Evolutionary conservation across 2,797 vertebrate genomes (phyloP), one percentile per base, ranked within the genome.

Genomic region (Selene dorsalis): DNA sequence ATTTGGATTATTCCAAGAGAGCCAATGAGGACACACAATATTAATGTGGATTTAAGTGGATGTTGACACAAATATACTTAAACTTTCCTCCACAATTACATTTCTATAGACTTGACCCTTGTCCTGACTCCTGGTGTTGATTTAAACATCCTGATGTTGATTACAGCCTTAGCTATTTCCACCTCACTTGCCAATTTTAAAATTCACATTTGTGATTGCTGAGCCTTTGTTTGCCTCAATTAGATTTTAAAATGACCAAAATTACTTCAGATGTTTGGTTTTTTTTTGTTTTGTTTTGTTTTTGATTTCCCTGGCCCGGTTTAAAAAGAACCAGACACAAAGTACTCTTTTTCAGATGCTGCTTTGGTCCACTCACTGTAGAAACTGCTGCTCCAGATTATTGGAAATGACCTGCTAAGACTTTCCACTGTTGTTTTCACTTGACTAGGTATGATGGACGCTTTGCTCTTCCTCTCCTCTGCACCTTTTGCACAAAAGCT

Each of bases 401-500:
- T 67, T 88, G 58, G 77, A 80, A 81, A 62, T 84, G 87, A 90
- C 85, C 82, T 75, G 62, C 18, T 68, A 58, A 77, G 82, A 88
- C 77, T 84, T 89, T 88, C 73, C 80, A 74, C 64, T 82, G 86
- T 85, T 91, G 82, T 92, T 89, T 84, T 88, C 55, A 59, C 39
- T 72, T 67, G 69, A 81, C 70, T 47, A 50, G 64, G 61, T 82
- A 52, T 86, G 84, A 92, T 79, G 85, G 58, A 91, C 63, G 20
- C 70, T 83, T 81, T 85, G 77, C 70, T 89, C 87, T 91, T 93
- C 85, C 88, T 77, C 20, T 62, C 38, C 48, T 0, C 0, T 83
- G 77, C 88, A 86, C 82, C 68, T 86, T 87, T 76, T 76, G 87
- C 71, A 88, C 88, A 89, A 86, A 89, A 85, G 76, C 67, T 89